These are phyloP conservation scores for Montipora capitata DNA, from an alignment of 92 coral and sea anemone species.

Conservation along the genomic window DNA sequence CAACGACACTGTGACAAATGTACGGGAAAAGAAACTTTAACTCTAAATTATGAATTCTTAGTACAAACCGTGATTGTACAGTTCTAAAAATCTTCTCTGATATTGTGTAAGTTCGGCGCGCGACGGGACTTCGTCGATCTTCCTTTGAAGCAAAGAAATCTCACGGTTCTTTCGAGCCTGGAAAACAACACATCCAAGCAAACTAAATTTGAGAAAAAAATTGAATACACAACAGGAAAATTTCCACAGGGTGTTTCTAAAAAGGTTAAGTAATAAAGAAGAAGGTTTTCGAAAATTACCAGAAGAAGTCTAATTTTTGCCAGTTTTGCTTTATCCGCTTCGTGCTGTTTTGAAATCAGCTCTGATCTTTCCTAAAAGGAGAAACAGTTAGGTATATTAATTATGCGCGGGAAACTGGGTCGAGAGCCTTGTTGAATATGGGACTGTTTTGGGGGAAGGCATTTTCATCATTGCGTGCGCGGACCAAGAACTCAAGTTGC, in stretches of 20 bases:
- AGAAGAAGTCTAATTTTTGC: slow-evolving; percentile 95
- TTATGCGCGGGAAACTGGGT: too few species aligned
- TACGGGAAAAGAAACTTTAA: too few species aligned
- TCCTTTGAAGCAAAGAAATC: slow-evolving; percentile 93
- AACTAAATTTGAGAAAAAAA: background rate
- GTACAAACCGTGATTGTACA: slow-evolving; percentile 94
- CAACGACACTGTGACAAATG: too few species aligned
- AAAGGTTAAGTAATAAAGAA: background rate
- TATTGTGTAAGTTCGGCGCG: slow-evolving; percentile 98
- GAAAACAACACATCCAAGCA: background rate
- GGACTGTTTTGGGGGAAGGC: too few species aligned
- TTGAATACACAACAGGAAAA: background rate
- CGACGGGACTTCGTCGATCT: slow-evolving; percentile 99
- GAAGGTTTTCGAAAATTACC: slow-evolving; percentile 65
- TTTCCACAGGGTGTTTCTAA: background rate
- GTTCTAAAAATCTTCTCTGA: slow-evolving; percentile 98
- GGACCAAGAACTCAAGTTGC: too few species aligned
- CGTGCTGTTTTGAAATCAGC: slow-evolving; percentile 89
- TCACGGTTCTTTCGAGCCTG: slow-evolving; percentile 99
- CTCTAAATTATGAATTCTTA: too few species aligned
- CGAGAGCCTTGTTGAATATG: too few species aligned
- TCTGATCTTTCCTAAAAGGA: slow-evolving; percentile 86
- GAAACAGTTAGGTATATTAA: background rate
- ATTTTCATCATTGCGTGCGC: too few species aligned
- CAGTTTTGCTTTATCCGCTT: slow-evolving; percentile 93